Evolutionary conservation across 2,113 vertebrate genomes (phyloP).

Genomic region (Odocoileus virginianus): DNA sequence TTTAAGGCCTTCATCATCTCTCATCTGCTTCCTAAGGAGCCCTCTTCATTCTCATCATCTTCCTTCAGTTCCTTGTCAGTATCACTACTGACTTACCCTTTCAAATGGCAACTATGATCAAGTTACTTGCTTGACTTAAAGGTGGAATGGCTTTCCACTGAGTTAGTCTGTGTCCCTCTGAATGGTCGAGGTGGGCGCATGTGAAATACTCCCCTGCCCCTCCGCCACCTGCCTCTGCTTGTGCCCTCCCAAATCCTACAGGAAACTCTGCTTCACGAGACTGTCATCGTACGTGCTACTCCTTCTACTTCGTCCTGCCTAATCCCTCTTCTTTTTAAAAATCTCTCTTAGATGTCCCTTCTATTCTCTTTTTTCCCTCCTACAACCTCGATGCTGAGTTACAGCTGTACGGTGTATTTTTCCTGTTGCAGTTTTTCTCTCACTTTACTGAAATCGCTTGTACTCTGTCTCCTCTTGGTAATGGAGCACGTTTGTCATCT

Average conservation of each 20-base stretch:
- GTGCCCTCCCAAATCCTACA: too few relatives aligned
- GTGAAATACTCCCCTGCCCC: neutral
- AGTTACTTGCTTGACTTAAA: neutral
- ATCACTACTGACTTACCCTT: neutral
- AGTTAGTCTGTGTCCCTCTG: neutral
- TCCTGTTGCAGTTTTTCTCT: neutral
- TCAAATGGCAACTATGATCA: neutral
- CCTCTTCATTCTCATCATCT: neutral
- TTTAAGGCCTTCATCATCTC: neutral
- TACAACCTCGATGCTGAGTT: neutral
- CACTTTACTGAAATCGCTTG: neutral
- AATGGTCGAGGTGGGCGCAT: neutral
- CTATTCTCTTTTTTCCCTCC: neutral
- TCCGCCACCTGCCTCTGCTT: neutral
- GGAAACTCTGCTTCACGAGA: accelerated
- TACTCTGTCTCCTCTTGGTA: neutral
- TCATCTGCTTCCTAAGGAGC: neutral
- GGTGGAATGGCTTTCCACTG: neutral
- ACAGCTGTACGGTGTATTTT: neutral
- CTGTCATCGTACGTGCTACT: accelerated
- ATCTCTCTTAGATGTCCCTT: neutral
- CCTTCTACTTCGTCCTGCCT: neutral
- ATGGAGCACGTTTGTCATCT: neutral
- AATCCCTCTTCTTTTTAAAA: neutral
- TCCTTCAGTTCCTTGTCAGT: neutral